Evolutionary conservation across 92 coral and sea anemone genomes (phyloP).

Genomic region (Plumapathes pennacea): DNA sequence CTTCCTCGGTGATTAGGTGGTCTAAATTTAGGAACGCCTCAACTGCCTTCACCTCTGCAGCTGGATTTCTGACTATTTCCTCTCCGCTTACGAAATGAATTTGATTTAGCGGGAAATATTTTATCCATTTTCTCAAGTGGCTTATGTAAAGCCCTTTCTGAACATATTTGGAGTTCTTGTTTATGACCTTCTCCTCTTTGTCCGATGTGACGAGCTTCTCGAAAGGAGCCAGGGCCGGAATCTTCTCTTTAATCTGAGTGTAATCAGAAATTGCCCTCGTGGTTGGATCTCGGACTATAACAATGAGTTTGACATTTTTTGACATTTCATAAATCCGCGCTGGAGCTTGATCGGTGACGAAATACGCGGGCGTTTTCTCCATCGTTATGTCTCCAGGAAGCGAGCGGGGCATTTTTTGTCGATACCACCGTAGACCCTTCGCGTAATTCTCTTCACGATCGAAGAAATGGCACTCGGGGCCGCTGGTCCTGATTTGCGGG

Average conservation of each 20-base stretch:
- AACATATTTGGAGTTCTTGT: slow-evolving; percentile 13
- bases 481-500: slow-evolving; percentile 40
- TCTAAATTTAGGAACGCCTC: slow-evolving; percentile 52
- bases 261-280: slow-evolving; percentile 81
- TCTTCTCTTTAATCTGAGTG: slow-evolving; percentile 40
- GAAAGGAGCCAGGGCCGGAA: slow-evolving; percentile 22
- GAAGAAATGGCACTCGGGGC: slow-evolving; percentile 67
- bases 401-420: slow-evolving; percentile 63
- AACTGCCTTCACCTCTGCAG: slow-evolving; percentile 43
- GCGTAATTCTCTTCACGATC: slow-evolving; percentile 48
- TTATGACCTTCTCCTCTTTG: slow-evolving; percentile 17
- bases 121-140: slow-evolving; percentile 56
- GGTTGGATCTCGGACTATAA: slow-evolving; percentile 73
- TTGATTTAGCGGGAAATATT: slow-evolving; percentile 53
- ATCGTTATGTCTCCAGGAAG: slow-evolving; percentile 39
- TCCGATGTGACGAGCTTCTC: slow-evolving; percentile 37
- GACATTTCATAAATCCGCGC: slow-evolving; percentile 59
- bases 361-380: slow-evolving; percentile 86
- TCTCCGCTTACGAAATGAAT: slow-evolving; percentile 66
- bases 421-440: slow-evolving; percentile 70
- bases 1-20: slow-evolving; percentile 31
- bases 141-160: slow-evolving; percentile 42
- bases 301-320: slow-evolving; percentile 51
- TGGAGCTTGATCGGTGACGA: slow-evolving; percentile 71
- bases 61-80: slow-evolving; percentile 34